Evolutionary conservation across 2,113 vertebrate genomes (phyloP), one percentile per base, ranked within the genome.

Genomic region (Laticauda colubrina): DNA sequence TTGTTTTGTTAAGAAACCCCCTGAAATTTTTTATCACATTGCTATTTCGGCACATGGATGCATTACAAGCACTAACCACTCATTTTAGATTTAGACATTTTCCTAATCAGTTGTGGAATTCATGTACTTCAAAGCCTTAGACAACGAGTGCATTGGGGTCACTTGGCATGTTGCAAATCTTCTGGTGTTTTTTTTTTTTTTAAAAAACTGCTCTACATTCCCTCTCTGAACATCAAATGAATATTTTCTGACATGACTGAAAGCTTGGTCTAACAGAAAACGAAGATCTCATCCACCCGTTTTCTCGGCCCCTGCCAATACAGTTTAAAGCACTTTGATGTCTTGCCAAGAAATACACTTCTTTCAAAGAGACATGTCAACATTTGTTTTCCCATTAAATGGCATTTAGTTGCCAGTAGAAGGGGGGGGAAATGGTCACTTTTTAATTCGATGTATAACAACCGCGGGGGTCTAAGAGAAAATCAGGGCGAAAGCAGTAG

Each of bases 301-400:
- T 93, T 95, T 95, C 89, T 48, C 94, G 7, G 20, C 88, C 96
- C 94, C 96, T 96, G 85, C 95, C 94, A 97, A 96, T 94, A 97
- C 96, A 95, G 96, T 97, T 96, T 96, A 96, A 97, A 97, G 96
- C 94, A 98, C 97, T 97, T 98, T 98, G 97, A 97, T 97, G 97
- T 97, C 97, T 98, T 97, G 97, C 97, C 97, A 98, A 97, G 97
- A 97, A 97, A 96, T 97, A 96, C 94, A 94, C 96, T 97, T 98
- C 97, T 97, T 98, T 98, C 96, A 97, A 90, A 97, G 95, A 97
- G 97, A 97, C 97, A 98, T 98, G 97, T 98, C 97, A 98, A 98
- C 98, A 98, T 98, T 98, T 98, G 98, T 98, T 98, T 98, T 98
- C 97, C 96, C 97, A 97, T 98, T 98, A 98, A 98, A 98, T 98